A percentile compares a stretch with the other conserved stretches of the same genome.
Evolutionary conservation across 2,888 invertebrate species (phyloP).

Genomic region (Mythimna impura): DNA sequence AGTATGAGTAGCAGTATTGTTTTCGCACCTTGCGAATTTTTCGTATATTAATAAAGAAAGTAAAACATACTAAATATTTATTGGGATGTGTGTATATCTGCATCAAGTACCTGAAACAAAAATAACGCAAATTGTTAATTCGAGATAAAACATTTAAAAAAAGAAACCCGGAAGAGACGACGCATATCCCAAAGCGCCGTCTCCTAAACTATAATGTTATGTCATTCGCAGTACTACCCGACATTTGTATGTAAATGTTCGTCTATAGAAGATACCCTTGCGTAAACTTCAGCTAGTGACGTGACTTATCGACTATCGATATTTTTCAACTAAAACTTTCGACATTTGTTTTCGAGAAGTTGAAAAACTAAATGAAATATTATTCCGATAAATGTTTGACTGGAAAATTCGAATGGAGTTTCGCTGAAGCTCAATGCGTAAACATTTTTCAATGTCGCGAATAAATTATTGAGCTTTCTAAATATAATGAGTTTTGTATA

Average conservation of each 20-base stretch:
- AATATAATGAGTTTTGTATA: slow-evolving; percentile 26
- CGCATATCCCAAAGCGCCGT: slow-evolving; percentile 27
- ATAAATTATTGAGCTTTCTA: slow-evolving; percentile 33
- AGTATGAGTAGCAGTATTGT: background rate
- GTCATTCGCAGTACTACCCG: slow-evolving; percentile 70
- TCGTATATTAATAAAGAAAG: background rate
- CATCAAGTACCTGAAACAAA: slow-evolving; percentile 41
- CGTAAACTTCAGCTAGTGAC: slow-evolving; percentile 62
- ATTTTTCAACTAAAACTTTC: slow-evolving; percentile 52
- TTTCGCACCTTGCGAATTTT: background rate
- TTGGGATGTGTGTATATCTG: background rate
- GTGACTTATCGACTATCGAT: slow-evolving; percentile 51
- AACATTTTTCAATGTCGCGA: slow-evolving; percentile 35
- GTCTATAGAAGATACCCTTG: slow-evolving; percentile 62
- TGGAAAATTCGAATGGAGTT: slow-evolving; percentile 40
- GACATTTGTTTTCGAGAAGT: slow-evolving; percentile 48
- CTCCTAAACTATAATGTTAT: slow-evolving; percentile 65
- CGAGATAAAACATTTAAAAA: slow-evolving; percentile 7
- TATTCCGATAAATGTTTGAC: slow-evolving; percentile 25
- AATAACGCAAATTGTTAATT: background rate
- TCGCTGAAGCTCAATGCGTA: slow-evolving; percentile 14
- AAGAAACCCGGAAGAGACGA: slow-evolving; percentile 16
- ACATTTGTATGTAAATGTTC: slow-evolving; percentile 72
- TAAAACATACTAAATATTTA: background rate
- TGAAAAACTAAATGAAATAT: slow-evolving; percentile 46